phyloP scores from a whole-genome alignment of 2,113 vertebrate species.

The Eonycteris spelaea region DNA sequence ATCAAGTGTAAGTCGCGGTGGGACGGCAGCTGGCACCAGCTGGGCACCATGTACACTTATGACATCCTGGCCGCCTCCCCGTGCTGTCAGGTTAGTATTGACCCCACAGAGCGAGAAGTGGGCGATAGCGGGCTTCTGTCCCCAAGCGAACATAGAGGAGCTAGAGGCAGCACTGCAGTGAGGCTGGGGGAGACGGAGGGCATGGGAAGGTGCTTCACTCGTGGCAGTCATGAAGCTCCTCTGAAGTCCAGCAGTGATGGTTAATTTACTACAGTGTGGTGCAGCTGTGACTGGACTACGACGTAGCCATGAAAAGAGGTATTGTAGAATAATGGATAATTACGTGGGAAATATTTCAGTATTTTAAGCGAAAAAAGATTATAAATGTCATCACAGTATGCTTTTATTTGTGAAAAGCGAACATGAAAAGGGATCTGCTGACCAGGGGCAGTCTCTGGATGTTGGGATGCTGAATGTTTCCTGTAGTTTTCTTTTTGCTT shows the following conservation, averaged over 20 bases:
- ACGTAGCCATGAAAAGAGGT: neutral
- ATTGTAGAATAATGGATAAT: neutral
- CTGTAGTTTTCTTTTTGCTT: slow-evolving; percentile 9
- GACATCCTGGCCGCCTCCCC: slow-evolving; percentile 98
- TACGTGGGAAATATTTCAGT: neutral
- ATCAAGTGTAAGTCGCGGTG: slow-evolving; percentile 99
- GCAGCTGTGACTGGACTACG: neutral
- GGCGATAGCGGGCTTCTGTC: neutral
- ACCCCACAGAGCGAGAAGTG: neutral
- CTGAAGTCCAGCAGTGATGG: accelerated
- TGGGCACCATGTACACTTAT: slow-evolving; percentile 99
- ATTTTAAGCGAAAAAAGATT: neutral
- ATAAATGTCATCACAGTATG: neutral
- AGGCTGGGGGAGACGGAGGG: neutral
- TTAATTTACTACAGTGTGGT: neutral
- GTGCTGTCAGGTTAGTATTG: slow-evolving; percentile 94
- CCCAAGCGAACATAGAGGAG: neutral
- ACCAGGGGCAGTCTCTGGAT: too few relatives aligned
- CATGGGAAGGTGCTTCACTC: neutral
- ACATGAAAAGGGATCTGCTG: neutral
- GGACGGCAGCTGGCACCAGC: slow-evolving; percentile 99
- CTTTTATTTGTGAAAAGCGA: neutral
- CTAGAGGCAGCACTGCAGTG: neutral
- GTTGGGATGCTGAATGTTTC: neutral
- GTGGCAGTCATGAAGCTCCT: too few relatives aligned